These are phyloP conservation scores for Anguilla pacifica DNA, from an alignment of 2,797 vertebrate genomes.

Conservation along the genomic window DNA sequence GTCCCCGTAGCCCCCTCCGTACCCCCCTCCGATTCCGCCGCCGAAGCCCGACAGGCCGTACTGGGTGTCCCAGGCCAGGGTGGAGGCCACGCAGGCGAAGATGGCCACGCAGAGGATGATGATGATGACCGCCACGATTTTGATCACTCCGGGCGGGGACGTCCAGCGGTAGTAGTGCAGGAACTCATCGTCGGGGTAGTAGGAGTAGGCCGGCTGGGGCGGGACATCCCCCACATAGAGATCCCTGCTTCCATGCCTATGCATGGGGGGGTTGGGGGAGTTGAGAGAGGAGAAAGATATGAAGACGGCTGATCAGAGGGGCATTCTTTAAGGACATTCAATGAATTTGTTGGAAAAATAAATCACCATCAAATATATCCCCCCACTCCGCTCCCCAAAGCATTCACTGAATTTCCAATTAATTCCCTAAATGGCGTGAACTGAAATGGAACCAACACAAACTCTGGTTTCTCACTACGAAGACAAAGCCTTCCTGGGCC, in stretches of 20 bases:
- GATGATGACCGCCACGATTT: constrained; percentile 79
- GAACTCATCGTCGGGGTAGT: constrained; percentile 87
- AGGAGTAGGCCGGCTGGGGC: constrained; percentile 82
- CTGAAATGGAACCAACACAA: background rate
- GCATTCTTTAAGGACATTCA: background rate
- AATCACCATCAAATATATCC: background rate
- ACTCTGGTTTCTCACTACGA: too few relatives aligned
- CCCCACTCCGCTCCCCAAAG: background rate
- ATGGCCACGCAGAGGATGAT: constrained; percentile 81
- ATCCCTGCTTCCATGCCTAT: constrained; percentile 41
- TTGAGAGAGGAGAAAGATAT: background rate
- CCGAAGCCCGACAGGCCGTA: constrained; percentile 63
- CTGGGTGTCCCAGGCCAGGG: constrained; percentile 81
- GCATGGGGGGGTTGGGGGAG: constrained; percentile 42
- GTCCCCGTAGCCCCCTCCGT: constrained; percentile 32
- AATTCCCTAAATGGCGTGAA: background rate
- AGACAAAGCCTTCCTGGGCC: background rate
- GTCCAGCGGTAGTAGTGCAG: constrained; percentile 88
- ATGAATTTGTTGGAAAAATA: background rate
- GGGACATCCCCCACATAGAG: constrained; percentile 57
- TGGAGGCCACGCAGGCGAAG: constrained; percentile 89
- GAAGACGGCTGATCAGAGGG: background rate
- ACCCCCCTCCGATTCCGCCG: background rate
- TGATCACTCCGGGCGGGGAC: constrained; percentile 87
- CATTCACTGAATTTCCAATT: background rate